Conservation (phyloP, 2,797 vertebrate genomes). For the Platyrinchus mystaceus region DNA sequence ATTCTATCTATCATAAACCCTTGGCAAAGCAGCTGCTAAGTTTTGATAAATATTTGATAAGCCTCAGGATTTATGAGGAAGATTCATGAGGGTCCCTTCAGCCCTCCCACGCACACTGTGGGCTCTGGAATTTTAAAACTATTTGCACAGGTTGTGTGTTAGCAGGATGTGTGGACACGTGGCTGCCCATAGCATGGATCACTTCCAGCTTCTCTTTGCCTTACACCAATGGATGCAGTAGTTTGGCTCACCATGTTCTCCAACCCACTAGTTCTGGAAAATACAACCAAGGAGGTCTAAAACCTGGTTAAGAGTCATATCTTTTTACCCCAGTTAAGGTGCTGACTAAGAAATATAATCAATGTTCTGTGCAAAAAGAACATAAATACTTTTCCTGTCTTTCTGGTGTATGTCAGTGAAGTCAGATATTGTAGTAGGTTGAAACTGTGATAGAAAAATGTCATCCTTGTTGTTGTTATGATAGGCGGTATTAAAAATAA, state of each 20-base stretch:
- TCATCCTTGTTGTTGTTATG: not conserved
- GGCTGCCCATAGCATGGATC: not conserved
- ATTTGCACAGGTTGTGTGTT: conserved; percentile 33
- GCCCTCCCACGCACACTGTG: not conserved
- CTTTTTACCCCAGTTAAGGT: not conserved
- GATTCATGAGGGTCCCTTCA: conserved; percentile 20
- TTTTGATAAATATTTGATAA: conserved; percentile 6
- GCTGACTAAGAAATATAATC: not conserved
- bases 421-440: not conserved
- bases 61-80: conserved; percentile 19
- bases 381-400: not conserved
- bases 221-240: not conserved
- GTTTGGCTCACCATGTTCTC: not conserved
- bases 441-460: not conserved
- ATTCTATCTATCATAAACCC: not conserved
- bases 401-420: not conserved
- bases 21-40: not conserved
- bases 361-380: not conserved
- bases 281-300: not conserved
- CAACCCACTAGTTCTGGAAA: not conserved
- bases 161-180: not conserved
- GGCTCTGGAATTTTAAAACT: conserved; percentile 45
- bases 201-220: not conserved
- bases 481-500: not conserved
- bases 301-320: not conserved